Conservation (phyloP, 1,140 invertebrate species). For the Nilaparvata lugens region DNA sequence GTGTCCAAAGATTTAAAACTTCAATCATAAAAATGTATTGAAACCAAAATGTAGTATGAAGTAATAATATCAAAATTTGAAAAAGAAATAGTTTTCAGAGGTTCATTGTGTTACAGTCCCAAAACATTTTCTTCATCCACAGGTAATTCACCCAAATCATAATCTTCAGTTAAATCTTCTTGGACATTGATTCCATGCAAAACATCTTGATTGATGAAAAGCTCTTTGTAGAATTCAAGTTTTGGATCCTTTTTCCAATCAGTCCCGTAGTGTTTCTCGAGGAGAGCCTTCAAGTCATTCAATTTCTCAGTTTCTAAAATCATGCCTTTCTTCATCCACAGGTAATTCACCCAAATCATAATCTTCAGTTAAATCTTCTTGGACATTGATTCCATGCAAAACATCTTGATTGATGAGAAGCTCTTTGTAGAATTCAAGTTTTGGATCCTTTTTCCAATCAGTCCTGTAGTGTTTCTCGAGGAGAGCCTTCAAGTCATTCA, state of each 20-base stretch:
- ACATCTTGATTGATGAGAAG: not conserved
- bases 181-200: not conserved
- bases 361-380: not conserved
- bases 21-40: not conserved
- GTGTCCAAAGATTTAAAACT: not conserved
- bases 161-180: not conserved
- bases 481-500: conserved; percentile 12
- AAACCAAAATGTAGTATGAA: not conserved
- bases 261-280: conserved; percentile 14
- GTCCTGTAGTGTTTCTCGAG: conserved; percentile 13
- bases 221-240: conserved; percentile 5
- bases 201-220: not conserved
- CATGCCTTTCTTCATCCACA: conserved; percentile 8
- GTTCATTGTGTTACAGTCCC: not conserved
- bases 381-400: not conserved
- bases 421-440: conserved; percentile 7
- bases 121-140: not conserved
- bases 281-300: conserved; percentile 12
- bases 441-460: conserved; percentile 2
- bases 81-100: not conserved
- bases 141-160: conserved; percentile 1
- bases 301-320: conserved; percentile 11
- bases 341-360: not conserved
- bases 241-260: conserved; percentile 4
- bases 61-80: not conserved